Conservation (phyloP, 2,113 vertebrate species). For the Enhydra lutris region DNA sequence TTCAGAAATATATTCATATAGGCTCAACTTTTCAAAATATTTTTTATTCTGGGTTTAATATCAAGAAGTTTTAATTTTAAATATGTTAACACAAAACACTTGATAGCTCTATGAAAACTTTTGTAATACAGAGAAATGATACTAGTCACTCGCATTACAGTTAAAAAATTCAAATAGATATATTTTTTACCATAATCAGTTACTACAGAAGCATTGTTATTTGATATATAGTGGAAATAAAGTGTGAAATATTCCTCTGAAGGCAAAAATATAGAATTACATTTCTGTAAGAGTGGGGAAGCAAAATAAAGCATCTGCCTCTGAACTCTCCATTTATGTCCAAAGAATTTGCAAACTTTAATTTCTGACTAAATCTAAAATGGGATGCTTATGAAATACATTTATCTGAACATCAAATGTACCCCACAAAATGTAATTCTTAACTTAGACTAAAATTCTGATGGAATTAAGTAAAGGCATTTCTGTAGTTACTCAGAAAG, state of each 20-base stretch:
- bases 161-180: neutral
- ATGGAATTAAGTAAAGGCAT: neutral
- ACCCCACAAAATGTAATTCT: neutral
- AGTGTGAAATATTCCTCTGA: neutral
- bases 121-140: neutral
- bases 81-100: neutral
- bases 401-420: neutral
- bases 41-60: neutral
- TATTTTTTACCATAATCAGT: neutral
- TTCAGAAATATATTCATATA: neutral
- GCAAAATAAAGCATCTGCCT: neutral
- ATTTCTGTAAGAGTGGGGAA: neutral
- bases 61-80: neutral
- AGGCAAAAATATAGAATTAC: neutral
- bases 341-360: neutral
- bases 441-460: neutral
- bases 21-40: neutral
- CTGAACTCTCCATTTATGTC: neutral
- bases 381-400: neutral
- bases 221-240: neutral
- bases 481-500: neutral
- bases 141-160: neutral
- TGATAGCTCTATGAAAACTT: neutral
- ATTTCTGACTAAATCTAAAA: constrained; percentile 7
- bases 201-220: neutral